Percentiles rank a stretch among this genome's conserved stretches.
phyloP scores from a whole-genome alignment of 2,113 vertebrate species.

The Gymnogyps californianus region DNA sequence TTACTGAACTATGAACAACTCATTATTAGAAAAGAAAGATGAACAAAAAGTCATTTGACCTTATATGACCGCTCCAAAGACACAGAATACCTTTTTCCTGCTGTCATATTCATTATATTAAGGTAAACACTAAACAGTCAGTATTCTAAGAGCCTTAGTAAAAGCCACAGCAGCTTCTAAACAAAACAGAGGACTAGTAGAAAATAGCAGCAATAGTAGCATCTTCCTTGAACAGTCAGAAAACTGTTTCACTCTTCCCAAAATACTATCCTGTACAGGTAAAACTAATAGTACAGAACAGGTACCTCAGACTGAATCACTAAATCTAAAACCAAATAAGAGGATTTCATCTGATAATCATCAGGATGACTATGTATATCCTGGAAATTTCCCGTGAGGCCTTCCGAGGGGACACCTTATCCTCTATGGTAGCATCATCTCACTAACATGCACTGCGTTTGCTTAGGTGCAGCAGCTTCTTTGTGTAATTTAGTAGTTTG shows the following conservation, averaged over 20 bases:
- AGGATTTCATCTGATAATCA: neutral
- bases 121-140: neutral
- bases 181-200: neutral
- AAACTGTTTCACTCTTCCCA: neutral
- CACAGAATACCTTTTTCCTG: neutral
- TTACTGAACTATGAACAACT: neutral
- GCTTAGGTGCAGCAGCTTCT: neutral
- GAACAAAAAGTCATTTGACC: neutral
- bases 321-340: neutral
- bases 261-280: neutral
- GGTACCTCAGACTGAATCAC: neutral
- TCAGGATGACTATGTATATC: neutral
- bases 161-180: neutral
- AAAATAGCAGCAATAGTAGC: neutral
- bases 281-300: neutral
- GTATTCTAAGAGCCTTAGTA: neutral
- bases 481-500: neutral
- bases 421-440: neutral
- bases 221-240: neutral
- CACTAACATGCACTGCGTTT: neutral
- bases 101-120: neutral
- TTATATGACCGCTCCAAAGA: neutral
- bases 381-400: neutral
- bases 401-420: neutral
- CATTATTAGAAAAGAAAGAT: neutral